Evolutionary conservation across 2,888 invertebrate species (phyloP).

Genomic region (Callyntrura sp.): DNA sequence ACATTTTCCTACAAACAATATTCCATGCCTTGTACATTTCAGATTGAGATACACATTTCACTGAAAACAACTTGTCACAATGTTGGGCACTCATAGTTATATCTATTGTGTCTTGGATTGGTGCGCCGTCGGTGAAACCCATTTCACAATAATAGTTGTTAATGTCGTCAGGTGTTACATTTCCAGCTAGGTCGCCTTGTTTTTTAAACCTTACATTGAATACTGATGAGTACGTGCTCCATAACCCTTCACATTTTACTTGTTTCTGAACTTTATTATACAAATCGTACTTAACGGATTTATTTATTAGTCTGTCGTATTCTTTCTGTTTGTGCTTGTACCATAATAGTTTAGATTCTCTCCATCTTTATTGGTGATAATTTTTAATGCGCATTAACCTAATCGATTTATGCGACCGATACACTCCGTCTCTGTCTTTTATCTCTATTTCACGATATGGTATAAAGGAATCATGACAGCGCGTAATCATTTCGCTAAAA

Average conservation of each 20-base stretch:
- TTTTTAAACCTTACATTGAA: conserved; percentile 6
- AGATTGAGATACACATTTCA: background rate
- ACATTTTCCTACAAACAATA: conserved; percentile 11
- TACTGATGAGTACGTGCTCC: background rate
- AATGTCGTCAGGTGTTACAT: background rate
- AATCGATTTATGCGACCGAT: no score
- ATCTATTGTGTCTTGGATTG: conserved; percentile 14
- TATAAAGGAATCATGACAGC: no score
- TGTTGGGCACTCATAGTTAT: background rate
- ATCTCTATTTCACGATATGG: no score
- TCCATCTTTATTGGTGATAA: background rate
- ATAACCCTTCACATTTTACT: background rate
- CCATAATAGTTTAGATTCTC: background rate
- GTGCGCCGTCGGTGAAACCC: conserved; percentile 21
- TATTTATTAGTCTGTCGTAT: background rate
- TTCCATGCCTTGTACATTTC: conserved; percentile 60
- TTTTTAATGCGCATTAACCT: background rate
- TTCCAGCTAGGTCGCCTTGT: background rate
- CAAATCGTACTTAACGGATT: background rate
- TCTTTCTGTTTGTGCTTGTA: background rate
- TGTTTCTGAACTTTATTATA: background rate
- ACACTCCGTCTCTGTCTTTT: no score
- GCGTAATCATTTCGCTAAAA: no score
- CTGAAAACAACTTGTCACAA: conserved; percentile 7
- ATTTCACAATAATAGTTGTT: conserved; percentile 61